These are phyloP conservation scores for Amaurobius ferox DNA, from an alignment of 2,888 invertebrate genomes.

Conservation along the genomic window DNA sequence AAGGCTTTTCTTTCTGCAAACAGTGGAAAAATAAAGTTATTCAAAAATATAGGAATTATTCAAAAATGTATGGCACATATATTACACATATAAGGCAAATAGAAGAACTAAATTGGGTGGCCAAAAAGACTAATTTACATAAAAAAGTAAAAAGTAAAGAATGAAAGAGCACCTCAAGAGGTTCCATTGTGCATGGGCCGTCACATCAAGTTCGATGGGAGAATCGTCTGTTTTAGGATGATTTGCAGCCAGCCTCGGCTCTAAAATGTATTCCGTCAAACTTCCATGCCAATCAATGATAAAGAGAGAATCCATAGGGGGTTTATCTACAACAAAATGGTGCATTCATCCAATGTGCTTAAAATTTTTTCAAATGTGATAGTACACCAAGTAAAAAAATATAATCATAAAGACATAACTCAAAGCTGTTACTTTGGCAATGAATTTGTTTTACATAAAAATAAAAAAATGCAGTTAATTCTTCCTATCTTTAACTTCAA, in stretches of 20 bases:
- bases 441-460: too few species aligned
- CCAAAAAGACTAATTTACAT: too few species aligned
- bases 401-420: too few species aligned
- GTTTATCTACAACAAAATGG: constrained; percentile 78
- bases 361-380: too few species aligned
- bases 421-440: too few species aligned
- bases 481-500: too few species aligned
- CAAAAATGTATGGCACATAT: background rate
- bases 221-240: constrained; percentile 91
- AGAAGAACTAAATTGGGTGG: background rate
- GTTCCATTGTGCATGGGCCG: constrained; percentile 93
- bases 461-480: too few species aligned
- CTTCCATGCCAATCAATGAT: constrained; percentile 92
- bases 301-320: constrained; percentile 88
- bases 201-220: constrained; percentile 89
- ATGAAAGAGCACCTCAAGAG: constrained; percentile 79
- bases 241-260: constrained; percentile 84
- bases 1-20: too few species aligned
- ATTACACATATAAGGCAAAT: background rate
- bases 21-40: too few species aligned
- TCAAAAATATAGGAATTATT: background rate
- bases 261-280: constrained; percentile 91
- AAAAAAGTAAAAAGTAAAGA: too few species aligned
- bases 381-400: too few species aligned
- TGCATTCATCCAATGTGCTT: too few species aligned